Evolutionary conservation across 2,113 vertebrate genomes (phyloP), one percentile per base, ranked within the genome.

Genomic region (Eurypyga helias): DNA sequence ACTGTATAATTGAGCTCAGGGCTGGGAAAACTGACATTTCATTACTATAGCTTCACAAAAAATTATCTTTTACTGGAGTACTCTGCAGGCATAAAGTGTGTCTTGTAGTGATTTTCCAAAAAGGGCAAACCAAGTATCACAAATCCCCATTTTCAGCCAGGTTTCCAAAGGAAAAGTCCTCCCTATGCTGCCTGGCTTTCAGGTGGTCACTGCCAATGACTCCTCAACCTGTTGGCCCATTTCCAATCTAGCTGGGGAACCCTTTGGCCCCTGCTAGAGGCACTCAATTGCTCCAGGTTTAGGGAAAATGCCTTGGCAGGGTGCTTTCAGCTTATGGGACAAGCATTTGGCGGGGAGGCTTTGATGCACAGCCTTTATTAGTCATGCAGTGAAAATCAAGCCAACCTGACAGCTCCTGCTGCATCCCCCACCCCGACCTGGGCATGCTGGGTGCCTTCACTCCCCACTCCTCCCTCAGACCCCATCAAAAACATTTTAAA

Each of bases 391-490:
- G 31, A 33, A 62, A 73, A 45, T 2, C 34, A 18, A 70, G 11
- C 41, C 73, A 55, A 20, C 21, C 31, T 38, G 65, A 23, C 3
- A 1, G 57, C n/a, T 48, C 65, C 5, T 6, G 28, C 75, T 29
- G 48, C 3, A 1, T 16, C 34, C 38, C 31, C 31, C 4, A 0
- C 36, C 52, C 28, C 3, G 1, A 54, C 38, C 6, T 1, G 4
- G 45, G n/a, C 48, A 43, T 2, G 5, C 9, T 21, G 49, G 33
- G 28, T 3, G 8, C 52, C 58, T 66, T 77, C 41, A 1, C 19
- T 45, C 11, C 62, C 33, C 18, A 16, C 36, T 41, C 33, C 51
- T 70, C 72, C 66, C 48, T 31, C 45, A 21, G 11, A 14, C 10
- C 58, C 25, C 38, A 14, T 31, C 23, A 19, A 0, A 51, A 26